Conservation (phyloP, 2,888 invertebrate genomes). For the Drosophila pseudotakahashii region DNA sequence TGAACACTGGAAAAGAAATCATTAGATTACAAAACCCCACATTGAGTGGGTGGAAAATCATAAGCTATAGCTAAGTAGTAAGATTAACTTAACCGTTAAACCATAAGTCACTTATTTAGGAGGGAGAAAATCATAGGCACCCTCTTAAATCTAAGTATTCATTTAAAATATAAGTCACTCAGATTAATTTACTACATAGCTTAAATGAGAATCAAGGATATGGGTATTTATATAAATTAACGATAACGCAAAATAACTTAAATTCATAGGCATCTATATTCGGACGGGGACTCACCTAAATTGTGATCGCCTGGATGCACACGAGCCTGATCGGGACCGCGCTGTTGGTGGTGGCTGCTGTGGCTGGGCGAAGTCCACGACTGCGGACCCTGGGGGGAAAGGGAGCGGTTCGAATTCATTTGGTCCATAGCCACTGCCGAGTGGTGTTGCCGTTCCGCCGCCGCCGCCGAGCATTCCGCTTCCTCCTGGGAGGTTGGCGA, state of each 20-base stretch:
- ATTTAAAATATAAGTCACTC: not conserved
- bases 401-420: constrained; percentile 85
- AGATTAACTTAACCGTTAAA: constrained; percentile 2
- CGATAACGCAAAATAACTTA: not conserved
- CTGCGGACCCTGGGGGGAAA: constrained; percentile 83
- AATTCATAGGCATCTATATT: not conserved
- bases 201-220: not conserved
- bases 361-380: constrained; percentile 84
- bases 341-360: constrained; percentile 78
- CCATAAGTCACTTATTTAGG: not conserved
- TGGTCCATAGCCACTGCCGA: constrained; percentile 83
- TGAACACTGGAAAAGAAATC: constrained; percentile 22
- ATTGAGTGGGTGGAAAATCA: constrained; percentile 14
- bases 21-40: constrained; percentile 10
- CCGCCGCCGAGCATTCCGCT: constrained; percentile 78
- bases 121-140: not conserved
- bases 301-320: constrained; percentile 84
- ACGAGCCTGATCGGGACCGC: constrained; percentile 84
- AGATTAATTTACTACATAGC: not conserved
- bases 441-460: constrained; percentile 83
- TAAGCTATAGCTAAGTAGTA: constrained; percentile 3
- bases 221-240: not conserved
- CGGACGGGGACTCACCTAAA: constrained; percentile 79
- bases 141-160: not conserved
- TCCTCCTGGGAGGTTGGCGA: constrained; percentile 83